phyloP scores from a whole-genome alignment of 2,888 invertebrate genomes.

The Lepidochitona cinerea region DNA sequence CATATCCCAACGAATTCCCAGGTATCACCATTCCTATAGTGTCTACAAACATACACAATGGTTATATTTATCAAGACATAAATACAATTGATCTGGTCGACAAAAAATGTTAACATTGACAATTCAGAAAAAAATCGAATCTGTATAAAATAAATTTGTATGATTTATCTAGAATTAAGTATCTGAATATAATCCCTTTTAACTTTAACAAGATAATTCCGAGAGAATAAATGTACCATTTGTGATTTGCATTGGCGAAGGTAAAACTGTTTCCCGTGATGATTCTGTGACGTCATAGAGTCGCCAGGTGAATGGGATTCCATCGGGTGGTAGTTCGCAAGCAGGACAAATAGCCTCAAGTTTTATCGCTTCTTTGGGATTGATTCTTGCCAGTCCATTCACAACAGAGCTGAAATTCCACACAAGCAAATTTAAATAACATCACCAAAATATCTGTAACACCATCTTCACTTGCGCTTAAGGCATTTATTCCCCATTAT shows the following conservation, averaged over 20 bases:
- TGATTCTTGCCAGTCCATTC: constrained; percentile 20
- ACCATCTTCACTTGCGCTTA: no score
- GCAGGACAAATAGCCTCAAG: constrained; percentile 21
- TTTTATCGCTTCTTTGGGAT: constrained; percentile 8
- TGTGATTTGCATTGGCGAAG: neutral
- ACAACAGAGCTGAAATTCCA: constrained; percentile 18
- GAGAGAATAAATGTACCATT: neutral
- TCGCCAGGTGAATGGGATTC: constrained; percentile 21
- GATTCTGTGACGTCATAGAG: constrained; percentile 13
- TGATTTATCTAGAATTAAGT: no score
- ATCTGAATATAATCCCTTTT: no score
- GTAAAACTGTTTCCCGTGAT: neutral
- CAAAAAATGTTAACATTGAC: no score
- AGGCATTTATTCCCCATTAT: no score
- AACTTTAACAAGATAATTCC: no score
- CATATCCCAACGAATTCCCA: constrained; percentile 10
- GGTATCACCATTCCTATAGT: neutral
- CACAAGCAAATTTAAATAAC: no score
- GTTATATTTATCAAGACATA: no score
- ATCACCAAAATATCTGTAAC: no score
- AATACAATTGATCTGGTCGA: no score
- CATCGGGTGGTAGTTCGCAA: constrained; percentile 8
- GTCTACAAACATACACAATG: neutral
- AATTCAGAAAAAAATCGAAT: no score
- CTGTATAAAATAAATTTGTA: no score